Conservation (phyloP, 92 coral and sea anemone species). For the Paragorgia papillata region DNA sequence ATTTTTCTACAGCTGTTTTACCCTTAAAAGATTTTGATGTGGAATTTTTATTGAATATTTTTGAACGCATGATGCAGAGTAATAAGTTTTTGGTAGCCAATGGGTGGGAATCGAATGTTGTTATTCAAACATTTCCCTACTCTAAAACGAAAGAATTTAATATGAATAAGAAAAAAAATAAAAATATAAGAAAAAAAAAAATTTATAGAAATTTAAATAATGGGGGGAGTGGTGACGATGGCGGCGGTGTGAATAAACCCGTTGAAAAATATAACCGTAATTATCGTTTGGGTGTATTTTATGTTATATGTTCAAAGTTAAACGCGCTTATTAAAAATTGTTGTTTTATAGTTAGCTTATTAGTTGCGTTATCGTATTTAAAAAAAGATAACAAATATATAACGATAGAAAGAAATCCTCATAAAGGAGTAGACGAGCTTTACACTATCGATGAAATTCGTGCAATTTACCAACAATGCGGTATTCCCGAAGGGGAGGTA, state of each 20-base stretch:
- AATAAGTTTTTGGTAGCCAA: not conserved
- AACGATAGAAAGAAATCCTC: not conserved
- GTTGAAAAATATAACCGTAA: not conserved
- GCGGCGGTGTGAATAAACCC: not conserved
- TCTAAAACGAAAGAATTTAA: not conserved
- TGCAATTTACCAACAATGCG: conserved; percentile 4
- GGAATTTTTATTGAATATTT: not conserved
- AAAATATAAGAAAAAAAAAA: not conserved
- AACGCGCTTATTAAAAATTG: not conserved
- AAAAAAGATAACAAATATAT: not conserved
- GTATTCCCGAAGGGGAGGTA: conserved; percentile 1
- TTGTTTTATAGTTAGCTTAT: not conserved
- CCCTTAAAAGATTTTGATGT: not conserved
- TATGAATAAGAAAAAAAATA: not conserved
- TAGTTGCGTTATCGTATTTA: conserved; percentile 5
- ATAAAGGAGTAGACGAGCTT: not conserved
- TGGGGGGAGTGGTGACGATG: not conserved
- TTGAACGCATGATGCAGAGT: not conserved
- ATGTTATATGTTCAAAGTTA: not conserved
- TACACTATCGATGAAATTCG: conserved; percentile 7
- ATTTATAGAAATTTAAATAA: not conserved
- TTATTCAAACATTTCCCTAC: not conserved
- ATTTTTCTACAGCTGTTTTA: not conserved
- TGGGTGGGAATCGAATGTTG: not conserved
- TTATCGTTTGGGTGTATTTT: not conserved